phyloP scores from a whole-genome alignment of 1,140 invertebrate genomes.

The Nymphalis io region DNA sequence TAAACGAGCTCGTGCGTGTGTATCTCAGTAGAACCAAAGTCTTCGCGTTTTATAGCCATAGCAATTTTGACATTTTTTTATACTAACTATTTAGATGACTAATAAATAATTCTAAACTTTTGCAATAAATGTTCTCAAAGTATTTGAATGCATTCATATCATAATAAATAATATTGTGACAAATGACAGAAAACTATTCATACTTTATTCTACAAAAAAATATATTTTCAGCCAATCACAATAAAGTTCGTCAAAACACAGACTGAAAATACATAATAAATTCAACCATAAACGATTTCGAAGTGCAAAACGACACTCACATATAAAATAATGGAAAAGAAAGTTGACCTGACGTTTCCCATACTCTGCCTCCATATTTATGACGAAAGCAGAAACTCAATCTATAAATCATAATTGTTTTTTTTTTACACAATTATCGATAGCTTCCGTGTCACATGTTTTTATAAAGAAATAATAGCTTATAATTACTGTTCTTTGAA shows the following conservation, averaged over 20 bases:
- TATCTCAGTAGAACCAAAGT: too few relatives aligned
- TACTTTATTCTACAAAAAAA: neutral
- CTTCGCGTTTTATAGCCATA: too few relatives aligned
- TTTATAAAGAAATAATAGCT: conserved; percentile 62
- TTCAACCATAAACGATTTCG: conserved; percentile 14
- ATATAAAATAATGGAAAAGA: conserved; percentile 45
- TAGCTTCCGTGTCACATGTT: conserved; percentile 62
- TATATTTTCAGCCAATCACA: neutral
- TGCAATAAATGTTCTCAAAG: too few relatives aligned
- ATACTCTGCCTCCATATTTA: conserved; percentile 59
- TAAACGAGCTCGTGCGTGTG: too few relatives aligned
- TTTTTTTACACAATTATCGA: conserved; percentile 50
- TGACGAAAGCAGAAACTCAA: conserved; percentile 55
- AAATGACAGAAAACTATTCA: too few relatives aligned
- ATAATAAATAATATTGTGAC: too few relatives aligned
- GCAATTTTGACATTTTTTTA: too few relatives aligned
- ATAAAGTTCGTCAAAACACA: neutral
- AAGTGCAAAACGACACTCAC: conserved; percentile 8
- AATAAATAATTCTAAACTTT: too few relatives aligned
- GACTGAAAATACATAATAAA: neutral
- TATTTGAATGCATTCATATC: too few relatives aligned
- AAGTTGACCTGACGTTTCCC: conserved; percentile 61
- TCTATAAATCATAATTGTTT: conserved; percentile 53
- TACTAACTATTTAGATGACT: too few relatives aligned
- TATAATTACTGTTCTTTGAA: conserved; percentile 56